These are phyloP conservation scores for Drosophila helvetica DNA, from an alignment of 2,888 invertebrate species.

Conservation along the genomic window DNA sequence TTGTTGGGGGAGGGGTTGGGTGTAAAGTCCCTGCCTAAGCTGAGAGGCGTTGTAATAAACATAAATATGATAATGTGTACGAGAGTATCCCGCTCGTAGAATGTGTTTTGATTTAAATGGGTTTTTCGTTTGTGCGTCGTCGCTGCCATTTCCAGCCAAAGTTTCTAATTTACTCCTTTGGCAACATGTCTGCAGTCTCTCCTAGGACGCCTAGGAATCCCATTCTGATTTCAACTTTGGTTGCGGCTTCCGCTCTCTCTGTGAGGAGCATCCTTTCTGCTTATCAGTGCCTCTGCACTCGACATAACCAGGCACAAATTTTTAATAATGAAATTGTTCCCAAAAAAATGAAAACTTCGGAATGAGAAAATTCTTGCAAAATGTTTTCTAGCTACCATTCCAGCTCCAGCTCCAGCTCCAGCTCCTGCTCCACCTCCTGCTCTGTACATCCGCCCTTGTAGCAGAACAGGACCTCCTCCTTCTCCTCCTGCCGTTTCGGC, in stretches of 20 bases:
- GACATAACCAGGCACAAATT: conserved; percentile 58
- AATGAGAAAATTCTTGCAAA: conserved; percentile 56
- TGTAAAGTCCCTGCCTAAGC: conserved; percentile 23
- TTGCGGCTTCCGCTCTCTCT: neutral
- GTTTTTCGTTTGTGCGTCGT: conserved; percentile 12
- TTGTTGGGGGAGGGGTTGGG: conserved; percentile 1
- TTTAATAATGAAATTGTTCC: conserved; percentile 67
- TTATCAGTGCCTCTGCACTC: conserved; percentile 68
- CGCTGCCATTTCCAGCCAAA: conserved; percentile 23
- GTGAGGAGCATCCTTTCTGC: conserved; percentile 38
- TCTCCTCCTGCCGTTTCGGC: neutral
- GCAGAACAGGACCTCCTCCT: conserved; percentile 15
- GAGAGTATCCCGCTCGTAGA: conserved; percentile 7
- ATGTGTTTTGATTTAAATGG: conserved; percentile 45
- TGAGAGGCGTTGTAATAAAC: conserved; percentile 26
- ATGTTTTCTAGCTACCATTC: conserved; percentile 31
- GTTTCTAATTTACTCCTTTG: conserved; percentile 34
- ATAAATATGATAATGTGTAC: conserved; percentile 37
- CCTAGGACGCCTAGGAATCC: neutral
- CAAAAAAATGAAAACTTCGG: conserved; percentile 43
- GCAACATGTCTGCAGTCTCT: neutral
- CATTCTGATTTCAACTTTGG: conserved; percentile 9
- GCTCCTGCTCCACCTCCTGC: no score
- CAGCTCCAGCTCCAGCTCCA: neutral
- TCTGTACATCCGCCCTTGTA: neutral